These are phyloP conservation scores for Notoglanidium macrostoma DNA, from an alignment of 2,797 vertebrate genomes.

Conservation along the genomic window DNA sequence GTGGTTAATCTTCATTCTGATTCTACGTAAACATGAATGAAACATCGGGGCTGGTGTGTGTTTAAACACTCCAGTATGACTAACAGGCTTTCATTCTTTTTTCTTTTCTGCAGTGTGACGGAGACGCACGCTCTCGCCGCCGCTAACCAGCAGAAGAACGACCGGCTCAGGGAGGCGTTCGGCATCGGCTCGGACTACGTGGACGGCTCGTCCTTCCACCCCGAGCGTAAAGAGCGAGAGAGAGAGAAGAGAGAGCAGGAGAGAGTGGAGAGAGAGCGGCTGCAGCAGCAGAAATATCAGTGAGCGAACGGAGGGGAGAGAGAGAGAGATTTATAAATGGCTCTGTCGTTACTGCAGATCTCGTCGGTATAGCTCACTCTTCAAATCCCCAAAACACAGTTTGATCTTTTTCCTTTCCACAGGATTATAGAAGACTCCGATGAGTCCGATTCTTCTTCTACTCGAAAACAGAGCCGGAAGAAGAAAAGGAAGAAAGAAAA, in stretches of 20 bases:
- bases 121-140: conserved; percentile 92
- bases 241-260: conserved; percentile 80
- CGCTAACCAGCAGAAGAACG: conserved; percentile 91
- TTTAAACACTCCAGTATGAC: neutral
- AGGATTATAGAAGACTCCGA: conserved; percentile 81
- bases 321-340: neutral
- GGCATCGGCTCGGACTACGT: conserved; percentile 89
- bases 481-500: conserved; percentile 83
- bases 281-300: conserved; percentile 77
- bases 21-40: neutral
- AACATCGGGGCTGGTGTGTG: neutral
- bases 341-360: neutral
- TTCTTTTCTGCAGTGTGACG: conserved; percentile 73
- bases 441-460: conserved; percentile 78
- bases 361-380: neutral
- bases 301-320: conserved; percentile 55
- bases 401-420: neutral
- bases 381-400: too few relatives aligned
- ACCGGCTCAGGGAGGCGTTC: conserved; percentile 86
- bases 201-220: conserved; percentile 89
- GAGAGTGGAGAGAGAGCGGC: conserved; percentile 76
- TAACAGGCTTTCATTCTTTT: neutral
- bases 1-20: neutral
- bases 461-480: conserved; percentile 85
- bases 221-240: conserved; percentile 85